Conservation (phyloP, 2,113 vertebrate genomes). For the Atrichornis clamosus region DNA sequence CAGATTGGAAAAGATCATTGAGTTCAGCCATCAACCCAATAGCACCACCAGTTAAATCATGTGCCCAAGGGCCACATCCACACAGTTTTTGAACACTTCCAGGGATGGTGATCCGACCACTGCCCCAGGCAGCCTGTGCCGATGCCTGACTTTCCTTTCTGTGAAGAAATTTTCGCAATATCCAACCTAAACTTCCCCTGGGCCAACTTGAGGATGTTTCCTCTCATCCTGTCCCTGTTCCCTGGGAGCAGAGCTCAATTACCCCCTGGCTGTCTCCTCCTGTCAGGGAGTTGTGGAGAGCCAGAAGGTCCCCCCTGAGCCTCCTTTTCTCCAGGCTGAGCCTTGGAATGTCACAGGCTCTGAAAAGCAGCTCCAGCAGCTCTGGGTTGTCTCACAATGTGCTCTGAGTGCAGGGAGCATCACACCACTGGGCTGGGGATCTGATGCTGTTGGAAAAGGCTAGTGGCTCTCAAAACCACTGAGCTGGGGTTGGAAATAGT, state of each 20-base stretch:
- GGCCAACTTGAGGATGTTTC: not conserved
- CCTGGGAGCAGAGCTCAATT: not conserved
- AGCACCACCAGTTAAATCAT: not conserved
- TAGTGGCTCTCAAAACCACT: not conserved
- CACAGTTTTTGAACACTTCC: not conserved
- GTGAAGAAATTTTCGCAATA: not conserved
- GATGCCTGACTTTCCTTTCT: not conserved
- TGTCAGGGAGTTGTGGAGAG: not conserved
- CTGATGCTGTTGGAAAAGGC: not conserved
- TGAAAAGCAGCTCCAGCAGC: not conserved
- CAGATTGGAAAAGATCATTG: not conserved
- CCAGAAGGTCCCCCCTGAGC: not conserved
- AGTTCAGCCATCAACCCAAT: not conserved
- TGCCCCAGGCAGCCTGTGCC: not conserved
- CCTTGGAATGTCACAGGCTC: not conserved
- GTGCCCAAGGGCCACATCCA: not conserved
- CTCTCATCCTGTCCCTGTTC: not conserved
- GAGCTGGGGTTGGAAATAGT: not conserved
- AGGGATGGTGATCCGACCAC: not conserved
- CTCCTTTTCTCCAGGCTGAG: not conserved
- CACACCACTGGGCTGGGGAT: not conserved
- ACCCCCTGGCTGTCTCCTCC: fast-evolving
- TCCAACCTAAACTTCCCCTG: not conserved
- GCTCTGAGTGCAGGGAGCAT: not conserved
- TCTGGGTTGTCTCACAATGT: not conserved